Base-by-base conservation (phyloP, 2,888 invertebrate genomes). In the Drosophila prolongata region DNA sequence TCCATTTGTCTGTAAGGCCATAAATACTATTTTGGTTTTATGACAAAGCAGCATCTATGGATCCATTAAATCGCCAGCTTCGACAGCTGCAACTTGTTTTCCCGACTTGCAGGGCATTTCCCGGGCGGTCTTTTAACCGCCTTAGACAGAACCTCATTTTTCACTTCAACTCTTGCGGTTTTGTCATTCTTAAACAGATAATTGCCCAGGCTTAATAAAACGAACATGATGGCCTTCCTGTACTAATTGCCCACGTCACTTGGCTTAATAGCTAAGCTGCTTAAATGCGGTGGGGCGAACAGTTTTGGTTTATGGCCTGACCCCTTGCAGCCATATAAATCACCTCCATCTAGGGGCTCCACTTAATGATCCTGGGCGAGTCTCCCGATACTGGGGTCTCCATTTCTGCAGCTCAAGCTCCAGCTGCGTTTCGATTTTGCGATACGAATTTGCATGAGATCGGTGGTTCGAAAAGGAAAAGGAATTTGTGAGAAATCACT, bases 281-380 rank as follows among this genome's bases (percentile, higher is more conserved):
- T 66, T 66, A 73, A 61, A 57, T 43, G 68, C 59, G 64, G 60
- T 55, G 54, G 44, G 56, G 69, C 50, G 52, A 46, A 70, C 66
- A 75, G 53, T 71, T 85, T 75, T 71, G 60, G 69, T 76, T 85
- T 75, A 80, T 83, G 73, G 78, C 78, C 60, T 83, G 81, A 86
- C 87, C 87, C 79, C 80, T 78, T 75, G 72, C 75, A 79, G 77
- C 76, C 43, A 73, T 57, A 87, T 82, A 85, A 88, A 81, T 83
- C 77, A 88, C 67, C 74, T 66, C 66, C 58, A 73, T 58, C 66
- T 76, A 30, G 76, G 73, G 72, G 13, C 64, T n/a, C 27, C 46
- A 30, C 50, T 46, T 52, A 46, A 55, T 66, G 59, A 60, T 57
- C 61, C 61, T 61, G 70, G 38, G 52, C 47, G 42, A 37, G 59